A percentile compares a stretch with the other conserved stretches of the same genome.
Evolutionary conservation across 2,797 vertebrate genomes (phyloP).

Genomic region (Enteromius argenteus): DNA sequence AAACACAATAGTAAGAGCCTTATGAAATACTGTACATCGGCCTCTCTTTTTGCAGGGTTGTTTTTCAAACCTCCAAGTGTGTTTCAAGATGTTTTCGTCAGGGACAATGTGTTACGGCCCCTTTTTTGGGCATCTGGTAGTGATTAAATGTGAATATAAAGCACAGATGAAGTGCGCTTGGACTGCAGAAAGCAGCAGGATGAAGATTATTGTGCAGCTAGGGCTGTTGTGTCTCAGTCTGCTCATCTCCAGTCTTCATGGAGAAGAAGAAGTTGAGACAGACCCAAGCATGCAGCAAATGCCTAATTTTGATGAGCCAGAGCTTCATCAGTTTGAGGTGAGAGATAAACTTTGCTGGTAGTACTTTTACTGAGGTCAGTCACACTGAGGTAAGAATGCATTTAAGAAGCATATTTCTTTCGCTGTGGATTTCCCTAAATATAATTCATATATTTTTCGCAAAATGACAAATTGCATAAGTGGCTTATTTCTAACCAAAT

Average conservation of each 20-base stretch:
- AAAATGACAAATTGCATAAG: background rate
- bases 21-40: background rate
- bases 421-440: background rate
- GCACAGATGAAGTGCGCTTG: background rate
- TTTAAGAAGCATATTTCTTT: background rate
- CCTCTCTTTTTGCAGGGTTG: background rate
- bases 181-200: constrained; percentile 50
- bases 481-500: background rate
- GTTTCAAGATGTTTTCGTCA: constrained; percentile 21
- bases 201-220: constrained; percentile 61
- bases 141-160: constrained; percentile 59
- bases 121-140: constrained; percentile 43
- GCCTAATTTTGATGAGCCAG: fast-evolving
- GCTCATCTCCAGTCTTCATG: constrained; percentile 45
- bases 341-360: background rate
- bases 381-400: background rate
- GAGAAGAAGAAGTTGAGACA: constrained; percentile 32
- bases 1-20: background rate
- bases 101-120: constrained; percentile 9
- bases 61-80: constrained; percentile 8
- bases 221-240: constrained; percentile 59
- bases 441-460: background rate
- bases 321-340: background rate
- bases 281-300: fast-evolving
- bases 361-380: background rate